phyloP scores from a whole-genome alignment of 2,888 invertebrate species.

The Gymnosoma rotundatum region DNA sequence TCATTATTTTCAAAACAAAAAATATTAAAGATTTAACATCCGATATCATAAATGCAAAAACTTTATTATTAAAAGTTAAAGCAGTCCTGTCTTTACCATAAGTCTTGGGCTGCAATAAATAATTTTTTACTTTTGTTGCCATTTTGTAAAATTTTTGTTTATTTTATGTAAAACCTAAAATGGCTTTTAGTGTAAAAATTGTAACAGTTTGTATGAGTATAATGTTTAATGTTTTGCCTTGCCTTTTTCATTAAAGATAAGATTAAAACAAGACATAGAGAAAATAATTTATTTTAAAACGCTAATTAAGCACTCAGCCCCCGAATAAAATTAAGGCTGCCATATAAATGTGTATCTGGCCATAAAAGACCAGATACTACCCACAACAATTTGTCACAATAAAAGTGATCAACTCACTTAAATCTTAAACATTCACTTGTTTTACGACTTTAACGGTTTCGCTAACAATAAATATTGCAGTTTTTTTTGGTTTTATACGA shows the following conservation, averaged over 20 bases:
- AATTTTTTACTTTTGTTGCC: too few relatives aligned
- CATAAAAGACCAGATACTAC: slow-evolving; percentile 49
- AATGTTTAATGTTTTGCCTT: slow-evolving; percentile 19
- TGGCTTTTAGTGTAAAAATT: slow-evolving; percentile 7
- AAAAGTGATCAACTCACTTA: slow-evolving; percentile 18
- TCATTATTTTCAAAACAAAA: slow-evolving; percentile 7
- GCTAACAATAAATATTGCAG: neutral
- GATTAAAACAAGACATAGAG: neutral
- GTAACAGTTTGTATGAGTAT: neutral
- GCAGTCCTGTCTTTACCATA: too few relatives aligned
- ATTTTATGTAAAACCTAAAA: neutral
- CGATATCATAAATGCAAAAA: too few relatives aligned
- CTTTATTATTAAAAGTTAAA: too few relatives aligned
- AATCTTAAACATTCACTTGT: slow-evolving; percentile 34
- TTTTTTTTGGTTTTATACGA: neutral
- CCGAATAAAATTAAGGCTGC: slow-evolving; percentile 20
- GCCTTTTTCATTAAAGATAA: slow-evolving; percentile 15
- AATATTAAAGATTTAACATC: neutral
- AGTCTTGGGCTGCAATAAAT: too few relatives aligned
- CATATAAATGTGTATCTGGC: slow-evolving; percentile 38
- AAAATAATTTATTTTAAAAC: neutral
- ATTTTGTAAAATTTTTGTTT: neutral
- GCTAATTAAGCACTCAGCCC: neutral
- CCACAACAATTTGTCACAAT: slow-evolving; percentile 68
- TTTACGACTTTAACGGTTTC: neutral